Conservation (phyloP, 30 jellyfish, hydroid and myxozoan genomes). For the Morbakka virulenta region DNA sequence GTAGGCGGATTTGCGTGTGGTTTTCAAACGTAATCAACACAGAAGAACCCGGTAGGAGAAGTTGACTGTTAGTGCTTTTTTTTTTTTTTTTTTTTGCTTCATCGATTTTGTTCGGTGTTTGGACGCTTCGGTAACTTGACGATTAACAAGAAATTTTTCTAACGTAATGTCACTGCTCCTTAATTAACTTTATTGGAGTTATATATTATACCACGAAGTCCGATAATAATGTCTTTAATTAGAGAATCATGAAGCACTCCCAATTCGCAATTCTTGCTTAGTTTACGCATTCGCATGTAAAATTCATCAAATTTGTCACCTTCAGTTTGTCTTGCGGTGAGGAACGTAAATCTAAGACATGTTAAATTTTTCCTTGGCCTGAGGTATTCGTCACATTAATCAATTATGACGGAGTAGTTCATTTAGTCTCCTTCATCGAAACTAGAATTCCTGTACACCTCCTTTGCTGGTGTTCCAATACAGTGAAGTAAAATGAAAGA, state of each 20-base stretch:
- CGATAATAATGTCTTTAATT: slow-evolving; percentile 13
- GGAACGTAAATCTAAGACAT: background rate
- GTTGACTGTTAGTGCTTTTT: no score
- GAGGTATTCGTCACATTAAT: slow-evolving; percentile 8
- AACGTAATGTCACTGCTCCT: slow-evolving; percentile 20
- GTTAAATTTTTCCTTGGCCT: slow-evolving; percentile 37
- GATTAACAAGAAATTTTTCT: slow-evolving; percentile 11
- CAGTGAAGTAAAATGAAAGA: slow-evolving; percentile 33
- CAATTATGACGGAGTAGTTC: background rate
- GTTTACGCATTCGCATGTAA: slow-evolving; percentile 1
- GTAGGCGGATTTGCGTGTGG: background rate
- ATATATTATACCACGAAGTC: background rate
- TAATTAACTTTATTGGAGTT: background rate
- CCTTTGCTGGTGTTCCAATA: slow-evolving; percentile 36
- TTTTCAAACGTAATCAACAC: background rate
- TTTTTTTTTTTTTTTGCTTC: no score
- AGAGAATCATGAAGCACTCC: slow-evolving; percentile 18
- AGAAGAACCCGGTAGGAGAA: no score
- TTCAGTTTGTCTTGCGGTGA: slow-evolving; percentile 18
- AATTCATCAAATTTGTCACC: slow-evolving; percentile 31
- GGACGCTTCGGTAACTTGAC: background rate
- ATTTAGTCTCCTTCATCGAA: background rate
- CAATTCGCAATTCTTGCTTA: slow-evolving; percentile 27
- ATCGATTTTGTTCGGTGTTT: background rate
- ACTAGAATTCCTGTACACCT: background rate